A percentile compares a stretch with the other conserved stretches of the same genome.
These are phyloP conservation scores for Drosophila pseudotalamancana DNA, from an alignment of 2,888 invertebrate species.

Conservation along the genomic window DNA sequence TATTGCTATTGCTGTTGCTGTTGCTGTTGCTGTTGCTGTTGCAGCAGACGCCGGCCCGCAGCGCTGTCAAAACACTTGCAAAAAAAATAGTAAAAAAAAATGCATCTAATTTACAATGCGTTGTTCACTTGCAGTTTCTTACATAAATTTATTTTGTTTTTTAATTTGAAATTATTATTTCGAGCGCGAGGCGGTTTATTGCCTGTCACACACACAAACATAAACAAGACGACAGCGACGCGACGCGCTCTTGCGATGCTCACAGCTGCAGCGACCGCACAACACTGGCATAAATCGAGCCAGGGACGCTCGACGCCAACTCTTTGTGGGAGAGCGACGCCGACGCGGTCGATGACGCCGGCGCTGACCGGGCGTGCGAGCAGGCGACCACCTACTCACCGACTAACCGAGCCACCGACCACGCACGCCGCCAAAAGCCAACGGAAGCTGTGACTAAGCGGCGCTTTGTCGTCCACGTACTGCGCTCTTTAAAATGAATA, in stretches of 20 bases:
- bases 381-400: constrained; percentile 16
- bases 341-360: constrained; percentile 12
- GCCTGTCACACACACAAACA: constrained; percentile 36
- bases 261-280: constrained; percentile 74
- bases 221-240: constrained; percentile 40
- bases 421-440: constrained; percentile 53
- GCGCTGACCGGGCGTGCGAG: constrained; percentile 22
- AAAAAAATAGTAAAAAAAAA: constrained; percentile 47
- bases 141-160: constrained; percentile 20
- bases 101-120: constrained; percentile 20
- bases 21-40: constrained; percentile 33
- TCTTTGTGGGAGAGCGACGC: constrained; percentile 39
- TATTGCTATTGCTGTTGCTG: constrained; percentile 17
- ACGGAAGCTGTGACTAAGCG: constrained; percentile 66
- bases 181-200: constrained; percentile 52
- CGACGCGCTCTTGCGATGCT: constrained; percentile 67
- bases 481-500: constrained; percentile 43
- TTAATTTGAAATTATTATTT: constrained; percentile 3
- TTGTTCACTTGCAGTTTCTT: constrained; percentile 7
- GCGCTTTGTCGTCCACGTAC: constrained; percentile 41
- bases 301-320: constrained; percentile 56
- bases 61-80: constrained; percentile 49
- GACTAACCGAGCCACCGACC: constrained; percentile 26
- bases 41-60: constrained; percentile 51
- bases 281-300: constrained; percentile 58